phyloP scores from a whole-genome alignment of 2,888 invertebrate genomes.

The Eupithecia tripunctaria region DNA sequence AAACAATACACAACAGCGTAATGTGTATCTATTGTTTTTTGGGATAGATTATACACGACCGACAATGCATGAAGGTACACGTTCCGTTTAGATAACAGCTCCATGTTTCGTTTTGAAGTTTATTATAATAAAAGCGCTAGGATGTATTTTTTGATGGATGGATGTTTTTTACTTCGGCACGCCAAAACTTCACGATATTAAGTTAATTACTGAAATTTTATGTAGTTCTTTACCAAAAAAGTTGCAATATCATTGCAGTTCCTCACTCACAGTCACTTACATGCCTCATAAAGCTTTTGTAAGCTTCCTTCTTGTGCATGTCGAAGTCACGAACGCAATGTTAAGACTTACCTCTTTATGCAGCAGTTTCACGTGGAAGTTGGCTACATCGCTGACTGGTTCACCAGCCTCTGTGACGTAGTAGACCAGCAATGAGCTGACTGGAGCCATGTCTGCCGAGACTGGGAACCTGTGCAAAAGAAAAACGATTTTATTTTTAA shows the following conservation, averaged over 20 bases:
- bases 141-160: not conserved
- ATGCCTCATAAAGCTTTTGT: not conserved
- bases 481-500: not conserved
- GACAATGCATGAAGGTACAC: not conserved
- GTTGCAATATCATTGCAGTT: not conserved
- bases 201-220: not conserved
- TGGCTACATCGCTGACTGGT: slow-evolving; percentile 87
- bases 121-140: not conserved
- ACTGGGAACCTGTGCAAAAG: slow-evolving; percentile 84
- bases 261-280: not conserved
- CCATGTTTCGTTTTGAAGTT: not conserved
- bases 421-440: slow-evolving; percentile 87
- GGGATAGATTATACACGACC: not conserved
- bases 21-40: not conserved
- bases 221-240: not conserved
- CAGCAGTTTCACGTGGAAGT: slow-evolving; percentile 86
- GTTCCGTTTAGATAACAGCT: not conserved
- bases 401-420: slow-evolving; percentile 87
- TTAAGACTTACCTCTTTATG: slow-evolving; percentile 79
- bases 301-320: not conserved
- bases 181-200: not conserved
- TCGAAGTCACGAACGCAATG: not conserved
- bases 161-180: not conserved
- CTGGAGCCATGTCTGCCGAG: slow-evolving; percentile 87
- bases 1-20: not conserved